Evolutionary conservation across 2,888 invertebrate species (phyloP), one percentile per base, ranked within the genome.

Genomic region (Euplagia quadripunctaria): DNA sequence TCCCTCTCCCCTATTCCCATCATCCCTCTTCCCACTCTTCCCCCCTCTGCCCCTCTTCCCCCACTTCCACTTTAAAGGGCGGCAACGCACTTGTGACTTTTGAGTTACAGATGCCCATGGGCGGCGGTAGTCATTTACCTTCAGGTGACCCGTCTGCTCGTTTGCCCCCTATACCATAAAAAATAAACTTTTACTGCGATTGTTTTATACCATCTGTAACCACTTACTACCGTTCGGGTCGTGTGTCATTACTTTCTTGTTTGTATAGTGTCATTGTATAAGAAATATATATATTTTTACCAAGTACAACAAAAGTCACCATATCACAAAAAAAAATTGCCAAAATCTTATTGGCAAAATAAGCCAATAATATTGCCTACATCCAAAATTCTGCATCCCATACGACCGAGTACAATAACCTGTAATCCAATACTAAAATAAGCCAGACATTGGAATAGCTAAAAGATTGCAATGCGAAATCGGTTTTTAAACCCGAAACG

Each of bases 401-500:
- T 71, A 49, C 69, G 68, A 66, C 42, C 52, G 58, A 70, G 72
- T 31, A 68, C 73, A 77, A 68, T 70, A 75, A 82, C 77, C 77
- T 82, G 74, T 82, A 81, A 77, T 73, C 74, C 79, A 31, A 71
- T 70, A 52, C 72, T 68, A 81, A 82, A 83, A 81, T 82, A 81
- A 85, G 78, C 82, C 82, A 82, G 82, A 86, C 81, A 83, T 83
- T 77, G 83, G 83, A 89, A 89, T 88, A 83, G 85, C 83, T 82
- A 86, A 86, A 84, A 85, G 87, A 88, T 90, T 90, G 86, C 88
- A 89, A 80, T 79, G 79, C 73, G 78, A 87, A 90, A 90, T 87
- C 85, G 88, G 86, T 89, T 84, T 82, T 88, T 88, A 86, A 86
- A 86, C 84, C 87, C 80, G 83, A 86, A 89, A 92, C 91, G 93